phyloP scores from a whole-genome alignment of 1,140 invertebrate species.

The Coenobita brevimanus region DNA sequence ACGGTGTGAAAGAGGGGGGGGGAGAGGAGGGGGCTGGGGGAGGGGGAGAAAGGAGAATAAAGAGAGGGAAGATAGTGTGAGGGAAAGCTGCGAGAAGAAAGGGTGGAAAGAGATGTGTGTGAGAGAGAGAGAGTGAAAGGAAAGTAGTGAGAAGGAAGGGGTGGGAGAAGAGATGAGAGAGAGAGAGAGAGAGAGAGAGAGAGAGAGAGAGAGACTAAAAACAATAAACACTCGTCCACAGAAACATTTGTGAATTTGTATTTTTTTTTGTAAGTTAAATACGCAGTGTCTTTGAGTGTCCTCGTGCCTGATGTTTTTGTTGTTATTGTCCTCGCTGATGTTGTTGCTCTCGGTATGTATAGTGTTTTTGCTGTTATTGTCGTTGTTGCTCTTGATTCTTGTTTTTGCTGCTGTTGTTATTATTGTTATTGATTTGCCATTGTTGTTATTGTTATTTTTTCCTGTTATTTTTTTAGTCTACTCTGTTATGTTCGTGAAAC shows the following conservation, averaged over 20 bases:
- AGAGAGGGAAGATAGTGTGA: neutral
- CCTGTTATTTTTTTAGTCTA: neutral
- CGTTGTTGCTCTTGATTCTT: too few relatives aligned
- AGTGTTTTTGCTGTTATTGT: too few relatives aligned
- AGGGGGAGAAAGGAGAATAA: neutral
- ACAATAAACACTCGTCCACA: neutral
- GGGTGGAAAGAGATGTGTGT: neutral
- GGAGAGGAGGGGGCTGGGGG: constrained; percentile 10
- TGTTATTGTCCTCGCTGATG: too few relatives aligned
- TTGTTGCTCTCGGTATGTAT: too few relatives aligned
- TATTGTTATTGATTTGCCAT: too few relatives aligned
- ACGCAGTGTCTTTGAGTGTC: too few relatives aligned
- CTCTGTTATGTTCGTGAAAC: neutral
- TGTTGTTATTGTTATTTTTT: too few relatives aligned
- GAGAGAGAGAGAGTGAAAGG: neutral
- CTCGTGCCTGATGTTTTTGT: too few relatives aligned
- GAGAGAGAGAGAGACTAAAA: neutral
- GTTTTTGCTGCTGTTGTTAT: too few relatives aligned
- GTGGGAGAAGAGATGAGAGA: neutral
- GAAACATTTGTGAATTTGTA: too few relatives aligned
- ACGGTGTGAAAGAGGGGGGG: constrained; percentile 14
- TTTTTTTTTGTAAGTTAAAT: too few relatives aligned
- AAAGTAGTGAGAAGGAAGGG: neutral
- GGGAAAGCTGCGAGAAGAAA: neutral
- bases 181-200: neutral